Base-by-base conservation (phyloP, 1,140 invertebrate species). In the Aphaenogaster rudis region DNA sequence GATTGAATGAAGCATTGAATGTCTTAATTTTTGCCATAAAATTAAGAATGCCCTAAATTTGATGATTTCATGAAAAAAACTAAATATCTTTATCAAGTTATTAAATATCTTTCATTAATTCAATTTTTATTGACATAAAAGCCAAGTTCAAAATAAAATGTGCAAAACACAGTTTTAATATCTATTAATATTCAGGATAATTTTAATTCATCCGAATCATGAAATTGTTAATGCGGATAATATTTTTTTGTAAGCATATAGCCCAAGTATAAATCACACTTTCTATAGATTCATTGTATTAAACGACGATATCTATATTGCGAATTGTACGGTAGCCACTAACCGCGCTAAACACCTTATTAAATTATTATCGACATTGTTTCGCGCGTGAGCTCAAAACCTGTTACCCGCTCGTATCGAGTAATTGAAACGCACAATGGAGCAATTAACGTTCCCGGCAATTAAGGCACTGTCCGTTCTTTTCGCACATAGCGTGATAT, bases 381-480 rank as follows among this genome's bases (percentile, higher is more conserved):
- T 61, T 76, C 54, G 39, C 50, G 71, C 59, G 36, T 45, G 52
- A 72, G 57, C 50, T 48, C 50, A 28, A 86, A 48, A 54, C 21
- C 54, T 61, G 28, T 84, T 84, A 61, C 69, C 8, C 7, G 67
- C 28, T 64, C 52, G 45, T 39, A 59, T 86, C 39, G 21, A 63
- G 54, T 64, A 86, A 86, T 81, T 81, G 64, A 86, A 82, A 86
- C 21, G 54, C 50, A 86, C 77, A 86, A 86, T 86, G 52, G 63
- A 67, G 17, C 54, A 61, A 86, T 86, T 86, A 88, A 88, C 86
- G 63, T 78, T 88, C 86, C 39, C 36, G 69, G 8, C 82, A 67
- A 90, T 90, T 88, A 86, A 89, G 59, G 39, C 33, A 42, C 28
- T 36, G 28, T 42, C n/a, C 45, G 13, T 88, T 91, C 91, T 79